Base-by-base conservation (phyloP, 2,113 vertebrate genomes). In the Lanius collurio region DNA sequence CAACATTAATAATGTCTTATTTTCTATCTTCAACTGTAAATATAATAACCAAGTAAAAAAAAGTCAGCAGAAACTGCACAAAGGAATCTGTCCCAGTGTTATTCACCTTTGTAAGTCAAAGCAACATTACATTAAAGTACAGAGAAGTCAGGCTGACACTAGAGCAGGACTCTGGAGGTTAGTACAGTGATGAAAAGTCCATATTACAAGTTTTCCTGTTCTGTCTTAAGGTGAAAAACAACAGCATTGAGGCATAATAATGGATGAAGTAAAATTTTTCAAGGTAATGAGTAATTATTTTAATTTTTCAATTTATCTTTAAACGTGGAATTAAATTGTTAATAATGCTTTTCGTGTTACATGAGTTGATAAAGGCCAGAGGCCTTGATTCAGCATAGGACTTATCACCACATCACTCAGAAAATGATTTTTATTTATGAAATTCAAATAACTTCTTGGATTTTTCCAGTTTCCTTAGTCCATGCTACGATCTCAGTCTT, bases 11-110 rank as follows among this genome's bases (percentile, higher is more conserved):
- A 82, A 53, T 47, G 30, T 14, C 20, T 69, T 84, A 60, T 16
- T 89, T 67, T 82, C 62, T 24, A 44, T 77, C 64, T 84, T 87
- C 68, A 64, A 18, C 62, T 93, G 24, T 28, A 78, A 64, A 46
- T 26, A 37, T 6, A 89, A 71, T 81, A 78, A 62, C n/a, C 19
- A 83, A 65, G 21, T 6, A 76, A 81, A 69, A 84, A 77, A 14
- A 28, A 42, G 47, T 44, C 24, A 65, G 47, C 63, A 74, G 60
- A 77, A 94, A 9, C 14, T 62, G 31, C 22, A 46, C 41, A 59
- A n/a, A 59, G 49, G 46, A 62, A 8, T 60, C 35, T 76, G 13
- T 91, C 62, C 49, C 67, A 69, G 46, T 26, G 47, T 49, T 79
- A 71, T 20, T 94, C 49, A 60, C 74, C 49, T 73, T 68, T 74